Evolutionary conservation across 1,140 invertebrate genomes (phyloP).

Genomic region (Mercenaria mercenaria): DNA sequence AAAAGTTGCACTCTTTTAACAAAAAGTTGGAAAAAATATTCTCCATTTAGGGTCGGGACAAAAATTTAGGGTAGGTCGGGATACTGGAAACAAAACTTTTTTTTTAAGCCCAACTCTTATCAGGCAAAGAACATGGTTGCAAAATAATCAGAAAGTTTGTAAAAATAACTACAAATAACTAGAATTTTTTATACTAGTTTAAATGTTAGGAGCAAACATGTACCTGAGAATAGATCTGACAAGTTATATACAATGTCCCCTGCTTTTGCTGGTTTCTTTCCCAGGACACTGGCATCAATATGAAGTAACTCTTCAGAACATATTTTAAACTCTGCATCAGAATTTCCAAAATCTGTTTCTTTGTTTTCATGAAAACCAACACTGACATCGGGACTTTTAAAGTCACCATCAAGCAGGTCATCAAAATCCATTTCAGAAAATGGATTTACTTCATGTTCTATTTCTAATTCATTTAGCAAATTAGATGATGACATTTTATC

Average conservation of each 20-base stretch:
- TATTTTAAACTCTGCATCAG: background rate
- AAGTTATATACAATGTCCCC: background rate
- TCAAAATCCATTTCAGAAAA: background rate
- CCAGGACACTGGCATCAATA: background rate
- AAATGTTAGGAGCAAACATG: no score
- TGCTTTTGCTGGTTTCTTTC: background rate
- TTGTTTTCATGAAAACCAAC: background rate
- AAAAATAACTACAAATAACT: no score
- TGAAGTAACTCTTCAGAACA: background rate
- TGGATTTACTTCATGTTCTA: background rate
- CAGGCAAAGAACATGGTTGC: no score
- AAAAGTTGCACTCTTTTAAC: no score
- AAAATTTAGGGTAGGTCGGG: no score
- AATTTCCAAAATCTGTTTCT: background rate
- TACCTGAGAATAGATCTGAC: conserved; percentile 35
- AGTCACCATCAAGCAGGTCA: background rate
- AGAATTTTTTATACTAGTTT: no score
- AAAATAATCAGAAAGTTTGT: background rate
- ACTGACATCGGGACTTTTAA: background rate
- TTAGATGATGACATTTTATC: background rate
- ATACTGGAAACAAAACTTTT: no score
- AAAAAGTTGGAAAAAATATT: no score
- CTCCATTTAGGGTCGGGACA: no score
- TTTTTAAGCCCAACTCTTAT: no score
- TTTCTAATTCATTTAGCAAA: background rate